phyloP scores from a whole-genome alignment of 2,113 vertebrate species.

The Oreochromis aureus region DNA sequence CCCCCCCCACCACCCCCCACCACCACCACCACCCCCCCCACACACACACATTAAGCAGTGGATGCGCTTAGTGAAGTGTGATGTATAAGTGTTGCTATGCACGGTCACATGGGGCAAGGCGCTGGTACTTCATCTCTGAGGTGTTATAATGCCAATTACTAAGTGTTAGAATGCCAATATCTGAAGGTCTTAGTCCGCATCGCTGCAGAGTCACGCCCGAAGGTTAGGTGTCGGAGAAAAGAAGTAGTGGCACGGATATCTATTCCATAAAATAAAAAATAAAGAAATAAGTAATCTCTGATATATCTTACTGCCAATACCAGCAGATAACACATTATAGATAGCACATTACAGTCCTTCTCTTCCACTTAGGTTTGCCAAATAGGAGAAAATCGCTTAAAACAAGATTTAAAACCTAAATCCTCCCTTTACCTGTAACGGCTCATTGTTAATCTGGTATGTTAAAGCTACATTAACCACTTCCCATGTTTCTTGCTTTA shows the following conservation, averaged over 20 bases:
- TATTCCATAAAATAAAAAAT: background rate
- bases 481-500: background rate
- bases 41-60: background rate
- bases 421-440: background rate
- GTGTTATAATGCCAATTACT: slow-evolving; percentile 60
- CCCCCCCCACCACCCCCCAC: too few relatives aligned
- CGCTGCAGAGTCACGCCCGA: background rate
- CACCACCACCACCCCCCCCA: too few relatives aligned
- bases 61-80: slow-evolving; percentile 37
- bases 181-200: background rate
- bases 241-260: background rate
- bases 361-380: background rate
- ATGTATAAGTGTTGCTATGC: slow-evolving; percentile 30
- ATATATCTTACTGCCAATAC: background rate
- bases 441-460: background rate
- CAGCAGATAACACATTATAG: background rate
- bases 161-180: slow-evolving; percentile 55
- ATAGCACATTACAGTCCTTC: background rate
- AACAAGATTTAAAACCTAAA: background rate
- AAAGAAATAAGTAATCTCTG: background rate
- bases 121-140: slow-evolving; percentile 29
- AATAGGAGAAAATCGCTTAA: background rate
- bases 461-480: background rate
- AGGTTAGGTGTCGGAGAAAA: background rate
- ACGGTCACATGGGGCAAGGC: slow-evolving; percentile 38